Base-by-base conservation (phyloP, 2,797 vertebrate species). In the Lindbergichthys nudifrons region DNA sequence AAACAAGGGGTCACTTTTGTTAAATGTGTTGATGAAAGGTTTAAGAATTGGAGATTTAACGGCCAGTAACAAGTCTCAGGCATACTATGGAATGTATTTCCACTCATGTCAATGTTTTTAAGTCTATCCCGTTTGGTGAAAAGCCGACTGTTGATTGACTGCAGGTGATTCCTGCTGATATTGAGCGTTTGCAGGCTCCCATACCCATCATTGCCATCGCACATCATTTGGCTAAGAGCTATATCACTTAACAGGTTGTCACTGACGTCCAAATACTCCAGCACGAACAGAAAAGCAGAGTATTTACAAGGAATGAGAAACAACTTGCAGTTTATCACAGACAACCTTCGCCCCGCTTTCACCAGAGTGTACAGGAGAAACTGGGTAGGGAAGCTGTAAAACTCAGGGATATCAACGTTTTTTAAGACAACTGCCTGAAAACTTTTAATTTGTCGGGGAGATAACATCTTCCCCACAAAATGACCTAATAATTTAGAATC, bases 201-300 rank as follows among this genome's bases (percentile, higher is more conserved):
- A 88, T 85, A 90, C 7, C 45, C 16, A 2, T 9, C 54, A 0
- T 51, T 0, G 10, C 76, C 77, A 3, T 72, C 0, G 73, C 95
- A 96, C 23, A 95, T 74, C 48, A 94, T 87, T 52, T 92, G 42
- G 19, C 0, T 0, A 56, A 96, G 42, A 4, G 79, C 7, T 2
- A 58, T 14, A 62, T 95, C 95, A 12, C 21, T 61, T 19, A 96
- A 41, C 52, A 91, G 68, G 84, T 96, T 96, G 30, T 79, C 85
- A 61, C 85, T 89, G 3, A 96, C 59, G 77, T 96, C 96, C 32
- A 96, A 83, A 92, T 94, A 92, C 14, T 92, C 54, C 43, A 96
- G 13, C 0, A 84, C 0, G 4, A 0, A 72, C 56, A 96, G 87
- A 19, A 19, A 0, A 6, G 73, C 1, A 13, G 13, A 13, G 7